Conservation (phyloP, 2,888 invertebrate genomes). For the Clitarchus hookeri region DNA sequence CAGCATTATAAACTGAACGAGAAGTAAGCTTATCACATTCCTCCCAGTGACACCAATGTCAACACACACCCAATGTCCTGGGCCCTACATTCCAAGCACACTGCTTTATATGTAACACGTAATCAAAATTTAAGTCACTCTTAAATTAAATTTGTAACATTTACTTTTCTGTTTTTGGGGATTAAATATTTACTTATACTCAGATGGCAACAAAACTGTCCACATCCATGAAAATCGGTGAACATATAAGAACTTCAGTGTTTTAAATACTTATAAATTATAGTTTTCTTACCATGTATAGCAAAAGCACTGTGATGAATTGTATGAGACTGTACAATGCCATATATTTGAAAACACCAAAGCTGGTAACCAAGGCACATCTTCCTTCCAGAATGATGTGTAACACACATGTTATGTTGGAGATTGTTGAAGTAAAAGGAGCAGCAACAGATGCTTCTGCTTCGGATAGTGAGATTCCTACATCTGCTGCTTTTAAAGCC, state of each 20-base stretch:
- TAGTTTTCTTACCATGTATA: constrained; percentile 68
- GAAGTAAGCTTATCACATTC: too few relatives aligned
- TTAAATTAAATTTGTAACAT: too few relatives aligned
- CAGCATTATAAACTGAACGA: too few relatives aligned
- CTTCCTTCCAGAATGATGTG: constrained; percentile 81
- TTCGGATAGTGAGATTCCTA: constrained; percentile 85
- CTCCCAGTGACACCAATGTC: too few relatives aligned
- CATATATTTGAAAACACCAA: constrained; percentile 91
- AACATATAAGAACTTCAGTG: background rate
- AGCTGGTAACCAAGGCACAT: constrained; percentile 85
- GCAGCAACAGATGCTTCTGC: constrained; percentile 89
- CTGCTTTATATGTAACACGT: too few relatives aligned
- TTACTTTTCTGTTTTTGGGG: too few relatives aligned
- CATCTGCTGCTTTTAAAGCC: constrained; percentile 85
- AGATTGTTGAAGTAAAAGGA: constrained; percentile 82
- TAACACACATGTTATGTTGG: constrained; percentile 81
- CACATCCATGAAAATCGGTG: background rate
- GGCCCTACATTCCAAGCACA: too few relatives aligned
- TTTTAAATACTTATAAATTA: background rate
- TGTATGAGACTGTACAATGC: constrained; percentile 88
- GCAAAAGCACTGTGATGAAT: constrained; percentile 79
- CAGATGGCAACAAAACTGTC: too few relatives aligned
- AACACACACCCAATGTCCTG: too few relatives aligned
- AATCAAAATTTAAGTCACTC: too few relatives aligned
- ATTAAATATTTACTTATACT: too few relatives aligned